Base-by-base conservation (phyloP, 2,113 vertebrate genomes). In the Micronycteris hirsuta region DNA sequence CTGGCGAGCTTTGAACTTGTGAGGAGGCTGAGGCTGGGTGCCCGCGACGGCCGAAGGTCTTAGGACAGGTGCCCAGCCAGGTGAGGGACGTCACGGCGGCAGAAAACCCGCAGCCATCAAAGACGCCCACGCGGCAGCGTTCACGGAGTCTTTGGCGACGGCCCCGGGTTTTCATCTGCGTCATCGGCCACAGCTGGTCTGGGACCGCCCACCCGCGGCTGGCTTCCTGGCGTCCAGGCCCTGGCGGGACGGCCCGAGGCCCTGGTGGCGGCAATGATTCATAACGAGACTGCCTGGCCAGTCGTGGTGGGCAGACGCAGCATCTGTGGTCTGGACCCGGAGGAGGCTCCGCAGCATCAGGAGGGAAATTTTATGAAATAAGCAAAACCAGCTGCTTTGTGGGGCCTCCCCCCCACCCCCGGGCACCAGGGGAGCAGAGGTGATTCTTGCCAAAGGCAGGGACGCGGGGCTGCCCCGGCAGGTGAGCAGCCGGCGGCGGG, bases 401-500 rank as follows among this genome's bases (percentile, higher is more conserved):
- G 78, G 12, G 78, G 16, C 5, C 5, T n/a, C n/a, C n/a, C n/a
- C n/a, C n/a, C n/a, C n/a, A n/a, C n/a, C 5, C 1, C 54, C 54
- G 1, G 38, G 38, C 2, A 19, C 58, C 5, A 28, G 54, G 41
- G 3, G 2, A 15, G 78, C 86, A 4, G 38, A 56, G 10, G 20
- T 26, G 49, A 49, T 31, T 58, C 1, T 68, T 26, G 15, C 36
- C 2, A 52, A 20, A 86, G 65, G 7, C 43, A 0, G 20, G 14
- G 54, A 3, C 13, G 0, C 28, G 0, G 28, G 10, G 54, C 2
- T 16, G 8, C 41, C 68, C 20, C 4, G 15, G 20, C 20, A 17
- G 19, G 47, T 47, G 67, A 68, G 17, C n/a, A 4, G 67, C 20
- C 12, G 31, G 47, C 20, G 9, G 11, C 45, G 6, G 9, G 16